Percentiles rank a stretch among this genome's conserved stretches.
Conservation (phyloP, 2,113 vertebrate species). For the Platycercus adscitus region DNA sequence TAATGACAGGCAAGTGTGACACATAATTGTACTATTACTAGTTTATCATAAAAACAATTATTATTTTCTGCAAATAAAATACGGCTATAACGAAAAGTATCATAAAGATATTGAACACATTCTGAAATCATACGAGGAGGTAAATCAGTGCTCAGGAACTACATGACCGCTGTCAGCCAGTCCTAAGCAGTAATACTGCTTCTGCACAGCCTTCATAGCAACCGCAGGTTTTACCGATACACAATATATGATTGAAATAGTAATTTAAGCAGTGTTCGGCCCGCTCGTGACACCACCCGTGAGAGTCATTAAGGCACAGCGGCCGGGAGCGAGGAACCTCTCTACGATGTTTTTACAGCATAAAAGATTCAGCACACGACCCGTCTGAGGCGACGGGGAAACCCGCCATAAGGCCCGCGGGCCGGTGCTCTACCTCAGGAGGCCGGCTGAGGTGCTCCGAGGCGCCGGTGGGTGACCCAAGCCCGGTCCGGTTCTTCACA, state of each 20-base stretch:
- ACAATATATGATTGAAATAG: accelerated
- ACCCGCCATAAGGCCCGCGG: neutral
- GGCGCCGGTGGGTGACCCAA: neutral
- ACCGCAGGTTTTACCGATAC: neutral
- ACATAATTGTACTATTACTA: too few relatives aligned
- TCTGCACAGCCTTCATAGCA: neutral
- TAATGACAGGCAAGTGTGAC: neutral
- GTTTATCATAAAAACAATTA: neutral
- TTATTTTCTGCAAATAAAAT: neutral
- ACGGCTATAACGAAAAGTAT: neutral
- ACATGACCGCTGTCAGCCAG: neutral
- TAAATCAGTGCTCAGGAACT: neutral
- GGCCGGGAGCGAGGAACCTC: accelerated
- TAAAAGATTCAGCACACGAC: accelerated
- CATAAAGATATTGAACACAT: neutral
- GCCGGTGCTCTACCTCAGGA: accelerated
- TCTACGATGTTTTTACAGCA: accelerated
- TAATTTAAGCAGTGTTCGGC: accelerated
- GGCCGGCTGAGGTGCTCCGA: accelerated
- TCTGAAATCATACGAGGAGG: neutral
- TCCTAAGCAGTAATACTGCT: neutral
- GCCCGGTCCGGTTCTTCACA: neutral
- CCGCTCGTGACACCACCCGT: accelerated
- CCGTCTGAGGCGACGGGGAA: neutral
- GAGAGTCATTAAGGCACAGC: neutral